These are phyloP conservation scores for Bettongia penicillata DNA, from an alignment of 2,113 vertebrate genomes.

Conservation along the genomic window DNA sequence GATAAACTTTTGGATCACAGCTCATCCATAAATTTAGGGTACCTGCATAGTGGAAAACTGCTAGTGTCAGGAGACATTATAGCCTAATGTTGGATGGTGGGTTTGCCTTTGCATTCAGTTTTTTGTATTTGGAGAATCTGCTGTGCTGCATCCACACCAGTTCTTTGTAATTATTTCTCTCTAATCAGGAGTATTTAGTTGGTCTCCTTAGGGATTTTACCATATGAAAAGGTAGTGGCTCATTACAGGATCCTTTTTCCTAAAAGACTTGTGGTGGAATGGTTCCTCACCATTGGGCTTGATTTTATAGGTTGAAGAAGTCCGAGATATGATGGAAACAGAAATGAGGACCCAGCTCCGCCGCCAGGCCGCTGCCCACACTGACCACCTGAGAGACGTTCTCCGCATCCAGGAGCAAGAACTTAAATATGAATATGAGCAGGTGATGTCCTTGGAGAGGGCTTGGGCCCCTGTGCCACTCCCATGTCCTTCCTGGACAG, in stretches of 20 bases:
- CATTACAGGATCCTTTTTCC: neutral
- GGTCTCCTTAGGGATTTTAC: neutral
- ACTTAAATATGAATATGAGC: slow-evolving; percentile 89
- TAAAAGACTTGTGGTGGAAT: neutral
- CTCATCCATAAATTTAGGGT: neutral
- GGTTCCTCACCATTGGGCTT: rapidly evolving
- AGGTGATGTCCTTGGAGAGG: slow-evolving; percentile 82
- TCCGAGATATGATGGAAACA: slow-evolving; percentile 94
- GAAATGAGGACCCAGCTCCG: slow-evolving; percentile 99
- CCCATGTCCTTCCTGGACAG: neutral
- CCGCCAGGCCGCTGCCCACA: slow-evolving; percentile 96
- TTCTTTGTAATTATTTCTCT: neutral
- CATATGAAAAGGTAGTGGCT: neutral
- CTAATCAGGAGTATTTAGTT: neutral
- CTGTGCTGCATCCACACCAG: neutral
- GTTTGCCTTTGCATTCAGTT: no score
- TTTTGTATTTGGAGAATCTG: no score
- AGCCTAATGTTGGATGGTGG: no score
- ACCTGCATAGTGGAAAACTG: no score
- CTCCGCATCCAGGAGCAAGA: slow-evolving; percentile 96
- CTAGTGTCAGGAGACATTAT: no score
- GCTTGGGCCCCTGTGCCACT: neutral
- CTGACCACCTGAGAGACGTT: slow-evolving; percentile 94
- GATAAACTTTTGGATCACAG: no score
- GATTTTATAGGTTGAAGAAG: slow-evolving; percentile 87